Evolutionary conservation across 2,888 invertebrate species (phyloP).

Genomic region (Xestobium rufovillosum): DNA sequence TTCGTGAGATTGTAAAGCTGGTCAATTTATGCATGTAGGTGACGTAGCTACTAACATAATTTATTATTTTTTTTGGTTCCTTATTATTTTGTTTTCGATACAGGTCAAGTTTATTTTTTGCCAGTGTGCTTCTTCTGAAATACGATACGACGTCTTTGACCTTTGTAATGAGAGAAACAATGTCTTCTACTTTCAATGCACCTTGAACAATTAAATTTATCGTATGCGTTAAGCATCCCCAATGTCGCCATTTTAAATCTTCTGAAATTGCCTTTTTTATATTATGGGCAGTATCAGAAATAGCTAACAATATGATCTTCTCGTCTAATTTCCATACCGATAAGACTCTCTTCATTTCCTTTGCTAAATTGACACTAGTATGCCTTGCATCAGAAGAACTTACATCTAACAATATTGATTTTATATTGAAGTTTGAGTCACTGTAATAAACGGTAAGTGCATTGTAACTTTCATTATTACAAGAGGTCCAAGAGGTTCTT

Average conservation of each 20-base stretch:
- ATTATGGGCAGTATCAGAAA: conserved; percentile 11
- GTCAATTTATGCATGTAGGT: no score
- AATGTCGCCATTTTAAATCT: conserved; percentile 8
- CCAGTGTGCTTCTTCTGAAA: no score
- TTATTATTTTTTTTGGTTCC: conserved; percentile 10
- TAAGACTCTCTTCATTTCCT: conserved; percentile 12
- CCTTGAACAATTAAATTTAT: conserved; percentile 10
- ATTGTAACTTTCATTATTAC: conserved; percentile 20
- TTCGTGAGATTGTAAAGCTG: no score
- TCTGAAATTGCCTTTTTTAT: not conserved
- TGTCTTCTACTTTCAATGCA: no score
- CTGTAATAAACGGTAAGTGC: conserved; percentile 20
- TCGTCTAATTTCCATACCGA: conserved; percentile 14
- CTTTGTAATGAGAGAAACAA: no score
- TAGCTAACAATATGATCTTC: conserved; percentile 17
- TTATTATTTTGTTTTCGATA: no score
- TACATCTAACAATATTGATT: conserved; percentile 18
- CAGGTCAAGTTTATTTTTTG: no score
- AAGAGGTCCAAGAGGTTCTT: conserved; percentile 25
- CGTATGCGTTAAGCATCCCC: conserved; percentile 8
- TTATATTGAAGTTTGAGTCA: conserved; percentile 16
- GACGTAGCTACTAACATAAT: conserved; percentile 11
- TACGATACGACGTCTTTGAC: no score
- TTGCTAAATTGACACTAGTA: conserved; percentile 16
- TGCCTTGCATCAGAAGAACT: conserved; percentile 11